phyloP scores from a whole-genome alignment of 2,113 vertebrate genomes.

The Pseudopipra pipra region DNA sequence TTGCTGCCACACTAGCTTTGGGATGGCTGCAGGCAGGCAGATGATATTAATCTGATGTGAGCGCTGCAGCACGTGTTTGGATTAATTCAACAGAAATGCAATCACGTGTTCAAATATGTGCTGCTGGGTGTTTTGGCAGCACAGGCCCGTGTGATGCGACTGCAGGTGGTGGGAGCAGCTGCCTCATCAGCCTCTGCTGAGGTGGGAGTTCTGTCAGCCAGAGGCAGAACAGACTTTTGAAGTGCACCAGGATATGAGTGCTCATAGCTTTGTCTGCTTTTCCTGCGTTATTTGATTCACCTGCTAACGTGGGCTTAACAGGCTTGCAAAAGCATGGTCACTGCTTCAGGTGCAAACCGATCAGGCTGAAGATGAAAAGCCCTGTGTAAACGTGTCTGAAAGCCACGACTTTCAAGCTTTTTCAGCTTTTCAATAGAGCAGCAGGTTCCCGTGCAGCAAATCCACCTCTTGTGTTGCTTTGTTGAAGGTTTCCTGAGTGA shows the following conservation, averaged over 20 bases:
- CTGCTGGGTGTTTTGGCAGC: background rate
- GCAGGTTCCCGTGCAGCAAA: background rate
- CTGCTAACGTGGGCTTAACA: background rate
- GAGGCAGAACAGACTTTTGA: background rate
- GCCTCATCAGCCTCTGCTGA: background rate
- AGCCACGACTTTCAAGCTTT: background rate
- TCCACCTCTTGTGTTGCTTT: background rate
- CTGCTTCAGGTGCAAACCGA: background rate
- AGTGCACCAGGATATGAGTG: accelerated
- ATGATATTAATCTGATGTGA: background rate
- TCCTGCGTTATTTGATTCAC: background rate
- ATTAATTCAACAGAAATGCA: background rate
- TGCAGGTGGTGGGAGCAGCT: background rate
- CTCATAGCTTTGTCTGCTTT: background rate
- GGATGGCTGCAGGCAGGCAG: background rate
- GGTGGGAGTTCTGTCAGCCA: background rate
- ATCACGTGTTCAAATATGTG: background rate
- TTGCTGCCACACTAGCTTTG: background rate
- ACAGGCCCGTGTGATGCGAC: accelerated
- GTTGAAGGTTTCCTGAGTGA: background rate
- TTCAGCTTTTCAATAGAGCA: background rate
- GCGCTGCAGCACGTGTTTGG: background rate
- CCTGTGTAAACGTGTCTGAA: accelerated
- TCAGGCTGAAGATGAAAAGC: background rate
- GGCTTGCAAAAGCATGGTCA: background rate